These are phyloP conservation scores for Allacma fusca DNA, from an alignment of 2,888 invertebrate genomes.

Conservation along the genomic window DNA sequence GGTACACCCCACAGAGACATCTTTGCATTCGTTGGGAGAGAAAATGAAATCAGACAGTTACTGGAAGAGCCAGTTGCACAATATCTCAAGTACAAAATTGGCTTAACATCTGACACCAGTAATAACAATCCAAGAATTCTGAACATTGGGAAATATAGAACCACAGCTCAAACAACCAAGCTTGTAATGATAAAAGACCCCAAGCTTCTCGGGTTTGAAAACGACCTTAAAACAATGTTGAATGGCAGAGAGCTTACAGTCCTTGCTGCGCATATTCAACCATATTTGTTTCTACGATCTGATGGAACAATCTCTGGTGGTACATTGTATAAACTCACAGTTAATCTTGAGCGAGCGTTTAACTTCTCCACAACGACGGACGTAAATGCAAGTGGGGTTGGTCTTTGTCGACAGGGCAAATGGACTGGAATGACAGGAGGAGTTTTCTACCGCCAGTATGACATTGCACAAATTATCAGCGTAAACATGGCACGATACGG, in stretches of 20 bases:
- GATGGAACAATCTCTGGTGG: background rate
- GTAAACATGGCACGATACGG: background rate
- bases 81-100: no score
- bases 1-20: background rate
- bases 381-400: background rate
- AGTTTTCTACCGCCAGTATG: background rate
- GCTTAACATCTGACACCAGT: no score
- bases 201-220: background rate
- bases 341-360: background rate
- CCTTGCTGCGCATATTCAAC: background rate
- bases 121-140: no score
- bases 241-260: background rate
- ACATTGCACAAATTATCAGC: background rate
- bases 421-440: slow-evolving; percentile 7
- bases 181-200: no score
- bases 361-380: background rate
- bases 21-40: background rate
- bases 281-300: background rate
- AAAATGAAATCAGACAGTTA: background rate
- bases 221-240: background rate
- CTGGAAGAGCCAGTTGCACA: background rate
- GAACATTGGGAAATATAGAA: no score
- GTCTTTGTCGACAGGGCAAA: background rate
- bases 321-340: no score
- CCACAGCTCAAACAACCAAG: no score